Percentiles rank a stretch among this genome's conserved stretches.
Evolutionary conservation across 1,140 invertebrate species (phyloP).

Genomic region (Aphis craccivora): DNA sequence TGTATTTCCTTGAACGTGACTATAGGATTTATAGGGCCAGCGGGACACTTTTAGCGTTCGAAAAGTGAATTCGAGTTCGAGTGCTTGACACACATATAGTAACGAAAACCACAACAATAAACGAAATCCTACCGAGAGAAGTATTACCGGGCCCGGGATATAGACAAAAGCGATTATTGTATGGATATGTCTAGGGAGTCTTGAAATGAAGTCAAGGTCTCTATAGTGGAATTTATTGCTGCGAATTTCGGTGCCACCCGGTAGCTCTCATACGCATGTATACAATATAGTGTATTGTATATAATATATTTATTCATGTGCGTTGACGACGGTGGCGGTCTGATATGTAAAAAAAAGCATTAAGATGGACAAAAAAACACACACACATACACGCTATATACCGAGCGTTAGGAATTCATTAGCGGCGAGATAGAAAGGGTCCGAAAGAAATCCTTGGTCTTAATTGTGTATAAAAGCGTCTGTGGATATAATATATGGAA

Average conservation of each 20-base stretch:
- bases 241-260: conserved; percentile 47
- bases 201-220: conserved; percentile 54
- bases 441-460: conserved; percentile 48
- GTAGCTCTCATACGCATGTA: background rate
- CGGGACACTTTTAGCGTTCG: background rate
- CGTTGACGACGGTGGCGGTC: background rate
- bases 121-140: conserved; percentile 25
- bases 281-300: background rate
- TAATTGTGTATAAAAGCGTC: conserved; percentile 56
- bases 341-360: conserved; percentile 47
- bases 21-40: conserved; percentile 39
- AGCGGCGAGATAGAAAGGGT: conserved; percentile 49
- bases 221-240: conserved; percentile 37
- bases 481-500: conserved; percentile 40
- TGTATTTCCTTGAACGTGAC: conserved; percentile 38
- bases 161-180: conserved; percentile 41
- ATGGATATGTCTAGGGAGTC: conserved; percentile 20
- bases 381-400: background rate
- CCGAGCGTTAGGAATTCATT: conserved; percentile 51
- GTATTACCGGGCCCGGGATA: background rate
- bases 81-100: conserved; percentile 50
- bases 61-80: conserved; percentile 49
- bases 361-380: conserved; percentile 1
- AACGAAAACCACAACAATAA: conserved; percentile 40
- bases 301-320: conserved; percentile 11